Evolutionary conservation across 2,797 vertebrate species (phyloP).

Genomic region (Galago senegalensis): DNA sequence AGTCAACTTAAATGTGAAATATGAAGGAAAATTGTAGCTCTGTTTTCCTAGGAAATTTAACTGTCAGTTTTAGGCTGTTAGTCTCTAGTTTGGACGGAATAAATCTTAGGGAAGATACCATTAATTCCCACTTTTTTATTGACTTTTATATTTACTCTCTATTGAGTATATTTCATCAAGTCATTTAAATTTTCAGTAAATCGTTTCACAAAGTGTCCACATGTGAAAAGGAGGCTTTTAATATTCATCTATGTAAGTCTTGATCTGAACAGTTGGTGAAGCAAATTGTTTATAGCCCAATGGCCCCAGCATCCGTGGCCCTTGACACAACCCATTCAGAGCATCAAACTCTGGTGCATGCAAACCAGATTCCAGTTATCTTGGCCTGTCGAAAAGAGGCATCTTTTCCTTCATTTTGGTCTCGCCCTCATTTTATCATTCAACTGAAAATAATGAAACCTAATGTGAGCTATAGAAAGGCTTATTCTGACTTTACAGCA

Average conservation of each 20-base stretch:
- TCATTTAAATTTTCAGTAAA: conserved; percentile 61
- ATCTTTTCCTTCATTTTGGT: conserved; percentile 59
- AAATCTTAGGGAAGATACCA: neutral
- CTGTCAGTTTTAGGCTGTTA: conserved; percentile 19
- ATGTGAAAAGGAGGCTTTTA: neutral
- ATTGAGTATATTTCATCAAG: neutral
- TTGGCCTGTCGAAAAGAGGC: conserved; percentile 44
- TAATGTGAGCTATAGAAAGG: conserved; percentile 75
- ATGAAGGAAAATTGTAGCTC: neutral
- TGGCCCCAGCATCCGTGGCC: neutral
- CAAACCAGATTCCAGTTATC: conserved; percentile 75
- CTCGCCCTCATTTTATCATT: conserved; percentile 69
- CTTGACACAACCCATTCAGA: conserved; percentile 27
- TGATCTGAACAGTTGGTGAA: conserved; percentile 40
- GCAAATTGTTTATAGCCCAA: neutral
- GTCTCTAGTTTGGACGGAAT: neutral
- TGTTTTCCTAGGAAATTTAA: conserved; percentile 20
- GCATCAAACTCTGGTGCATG: conserved; percentile 49
- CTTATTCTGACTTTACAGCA: conserved; percentile 75
- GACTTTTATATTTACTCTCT: neutral
- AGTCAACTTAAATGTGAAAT: conserved; percentile 1
- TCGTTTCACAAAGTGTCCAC: conserved; percentile 21
- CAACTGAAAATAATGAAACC: conserved; percentile 69
- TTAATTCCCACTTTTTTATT: neutral
- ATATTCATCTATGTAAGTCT: conserved; percentile 45